phyloP scores from a whole-genome alignment of 1,140 invertebrate genomes.

The Cardiocondyla obscurior region DNA sequence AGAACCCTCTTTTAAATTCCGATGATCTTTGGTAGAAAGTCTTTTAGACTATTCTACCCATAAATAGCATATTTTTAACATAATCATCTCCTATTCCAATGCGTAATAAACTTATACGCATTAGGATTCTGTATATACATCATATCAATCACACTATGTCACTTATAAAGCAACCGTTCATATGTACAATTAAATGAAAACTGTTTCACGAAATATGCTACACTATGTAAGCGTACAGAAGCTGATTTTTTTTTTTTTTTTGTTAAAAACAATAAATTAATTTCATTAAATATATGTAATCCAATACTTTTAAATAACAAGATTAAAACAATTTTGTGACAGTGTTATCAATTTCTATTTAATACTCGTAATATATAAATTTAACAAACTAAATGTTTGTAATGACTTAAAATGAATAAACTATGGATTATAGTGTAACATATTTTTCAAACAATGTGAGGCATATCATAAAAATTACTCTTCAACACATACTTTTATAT shows the following conservation, averaged over 20 bases:
- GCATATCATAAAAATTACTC: conserved; percentile 15
- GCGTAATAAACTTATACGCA: conserved; percentile 51
- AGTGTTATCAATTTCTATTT: not conserved
- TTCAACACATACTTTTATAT: conserved; percentile 17
- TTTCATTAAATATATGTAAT: conserved; percentile 16
- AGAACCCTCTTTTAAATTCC: conserved; percentile 49
- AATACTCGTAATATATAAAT: not conserved
- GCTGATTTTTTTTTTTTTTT: not conserved
- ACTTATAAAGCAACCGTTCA: conserved; percentile 66
- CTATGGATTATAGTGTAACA: conserved; percentile 51
- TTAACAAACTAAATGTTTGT: not conserved
- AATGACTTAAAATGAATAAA: not conserved
- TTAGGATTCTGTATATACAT: conserved; percentile 70
- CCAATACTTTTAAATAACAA: no score
- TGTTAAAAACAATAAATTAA: not conserved
- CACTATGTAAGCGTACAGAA: conserved; percentile 7
- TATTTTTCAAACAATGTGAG: conserved; percentile 55
- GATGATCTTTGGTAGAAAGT: conserved; percentile 73
- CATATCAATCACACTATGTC: conserved; percentile 63
- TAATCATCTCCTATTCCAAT: conserved; percentile 60
- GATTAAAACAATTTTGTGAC: not conserved
- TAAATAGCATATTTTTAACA: conserved; percentile 72
- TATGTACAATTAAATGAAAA: conserved; percentile 73
- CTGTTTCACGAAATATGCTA: conserved; percentile 62
- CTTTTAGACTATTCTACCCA: conserved; percentile 72